Conservation (phyloP, 2,113 vertebrate genomes). For the Clarias gariepinus region DNA sequence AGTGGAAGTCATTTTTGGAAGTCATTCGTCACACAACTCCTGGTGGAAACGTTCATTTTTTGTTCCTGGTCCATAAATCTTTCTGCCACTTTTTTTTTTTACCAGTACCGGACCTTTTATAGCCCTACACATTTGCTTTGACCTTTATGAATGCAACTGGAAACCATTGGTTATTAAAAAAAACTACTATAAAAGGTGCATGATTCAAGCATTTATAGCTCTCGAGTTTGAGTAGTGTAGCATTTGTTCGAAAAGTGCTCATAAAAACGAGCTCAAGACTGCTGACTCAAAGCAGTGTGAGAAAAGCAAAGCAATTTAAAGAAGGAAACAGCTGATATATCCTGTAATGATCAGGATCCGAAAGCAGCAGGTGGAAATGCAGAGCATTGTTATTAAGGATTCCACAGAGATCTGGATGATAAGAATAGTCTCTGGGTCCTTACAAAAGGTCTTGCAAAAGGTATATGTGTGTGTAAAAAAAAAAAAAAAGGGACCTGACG, state of each 20-base stretch:
- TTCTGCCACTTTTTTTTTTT: not conserved
- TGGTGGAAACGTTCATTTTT: not conserved
- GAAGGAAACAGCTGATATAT: not conserved
- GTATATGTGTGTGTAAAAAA: not conserved
- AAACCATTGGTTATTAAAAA: not conserved
- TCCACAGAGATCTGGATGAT: not conserved
- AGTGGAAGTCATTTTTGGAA: not conserved
- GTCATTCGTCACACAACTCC: not conserved
- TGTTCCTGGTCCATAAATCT: slow-evolving; percentile 2
- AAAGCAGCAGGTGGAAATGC: slow-evolving; percentile 11
- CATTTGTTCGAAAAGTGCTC: not conserved
- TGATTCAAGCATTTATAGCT: slow-evolving; percentile 4
- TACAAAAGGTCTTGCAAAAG: not conserved
- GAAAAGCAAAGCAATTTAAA: not conserved
- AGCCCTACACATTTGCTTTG: slow-evolving; percentile 2
- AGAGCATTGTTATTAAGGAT: not conserved
- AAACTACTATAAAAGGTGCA: not conserved
- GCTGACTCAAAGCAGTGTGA: not conserved
- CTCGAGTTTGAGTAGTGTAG: not conserved
- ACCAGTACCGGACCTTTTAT: not conserved
- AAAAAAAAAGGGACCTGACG: too few relatives aligned
- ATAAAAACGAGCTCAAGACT: slow-evolving; percentile 5
- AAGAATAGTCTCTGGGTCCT: not conserved
- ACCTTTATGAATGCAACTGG: slow-evolving; percentile 4
- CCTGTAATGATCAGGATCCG: not conserved